Base-by-base conservation (phyloP, 2,797 vertebrate genomes). In the Botia kubotai region DNA sequence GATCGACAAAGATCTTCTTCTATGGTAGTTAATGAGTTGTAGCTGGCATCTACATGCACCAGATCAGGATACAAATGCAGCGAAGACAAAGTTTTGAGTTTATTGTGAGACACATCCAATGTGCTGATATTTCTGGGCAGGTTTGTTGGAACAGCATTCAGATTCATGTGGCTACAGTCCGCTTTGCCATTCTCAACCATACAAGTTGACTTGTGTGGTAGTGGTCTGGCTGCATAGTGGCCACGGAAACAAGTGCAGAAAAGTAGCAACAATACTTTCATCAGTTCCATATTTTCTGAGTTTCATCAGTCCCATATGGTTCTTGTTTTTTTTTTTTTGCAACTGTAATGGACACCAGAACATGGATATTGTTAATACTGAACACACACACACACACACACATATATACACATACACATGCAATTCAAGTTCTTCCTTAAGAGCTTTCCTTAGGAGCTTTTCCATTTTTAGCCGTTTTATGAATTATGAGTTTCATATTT, bases 51-150 rank as follows among this genome's bases (percentile, higher is more conserved):
- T 19, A 99, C 88, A 79, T 91, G 80, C 73, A 88, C 62, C 52
- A 99, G 93, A 55, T 88, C 88, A 0, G 67, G 82, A 72, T 98
- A 99, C 6, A 50, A 92, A 1, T 86, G 90, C 43, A 99, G 84
- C 10, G 94, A 92, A 17, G n/a, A 81, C 3, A 97, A 76, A 21
- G 12, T 57, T 67, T 0, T 87, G 72, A 99, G 63, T 83, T 93
- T 92, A 84, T 99, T 99, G 85, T 98, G 97, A 75, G 97, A 97
- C 78, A 98, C 87, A 52, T 98, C 96, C 86, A 99, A 87, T 21
- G 81, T 80, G 0, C 86, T 96, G 88, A 98, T 96, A 81, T 95
- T 94, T 7, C 50, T 1, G 0, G 97, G 97, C 19, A 99, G 95
- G 88, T 97, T 82, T 2, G 88, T 72, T 0, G 98, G 98, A 68